A percentile compares a stretch with the other conserved stretches of the same genome.
Evolutionary conservation across 1,140 invertebrate species (phyloP).

Genomic region (Ylistrum balloti): DNA sequence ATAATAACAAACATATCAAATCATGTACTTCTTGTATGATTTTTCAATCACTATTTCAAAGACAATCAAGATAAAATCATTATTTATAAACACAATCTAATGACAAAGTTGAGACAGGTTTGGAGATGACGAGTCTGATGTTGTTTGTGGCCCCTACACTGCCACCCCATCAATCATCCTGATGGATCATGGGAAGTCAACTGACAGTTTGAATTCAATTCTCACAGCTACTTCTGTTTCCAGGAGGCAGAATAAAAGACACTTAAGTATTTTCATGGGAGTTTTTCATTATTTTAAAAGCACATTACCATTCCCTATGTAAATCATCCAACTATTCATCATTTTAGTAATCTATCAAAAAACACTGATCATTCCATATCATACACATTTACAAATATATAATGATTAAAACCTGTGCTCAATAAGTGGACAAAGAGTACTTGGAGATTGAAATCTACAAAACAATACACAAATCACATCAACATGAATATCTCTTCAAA

Average conservation of each 20-base stretch:
- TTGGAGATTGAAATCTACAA: too few relatives aligned
- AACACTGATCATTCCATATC: neutral
- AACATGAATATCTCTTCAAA: slow-evolving; percentile 36
- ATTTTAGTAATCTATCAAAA: slow-evolving; percentile 18
- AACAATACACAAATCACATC: neutral
- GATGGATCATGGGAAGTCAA: neutral
- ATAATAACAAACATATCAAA: too few relatives aligned
- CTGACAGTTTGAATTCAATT: slow-evolving; percentile 27
- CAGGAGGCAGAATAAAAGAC: slow-evolving; percentile 10
- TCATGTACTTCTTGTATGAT: too few relatives aligned
- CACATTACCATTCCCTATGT: slow-evolving; percentile 33
- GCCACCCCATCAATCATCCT: neutral
- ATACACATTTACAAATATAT: neutral
- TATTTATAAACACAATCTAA: slow-evolving; percentile 7
- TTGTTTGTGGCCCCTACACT: neutral
- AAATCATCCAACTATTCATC: neutral
- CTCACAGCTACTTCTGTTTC: slow-evolving; percentile 33
- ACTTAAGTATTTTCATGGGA: slow-evolving; percentile 39
- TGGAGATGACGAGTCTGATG: neutral
- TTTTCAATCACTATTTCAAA: neutral
- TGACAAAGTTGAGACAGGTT: neutral
- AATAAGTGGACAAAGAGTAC: neutral
- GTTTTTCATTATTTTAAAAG: slow-evolving; percentile 40
- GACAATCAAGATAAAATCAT: neutral
- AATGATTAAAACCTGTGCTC: neutral